Conservation (phyloP, 2,797 vertebrate genomes). For the Lepilemur ruficaudatus region DNA sequence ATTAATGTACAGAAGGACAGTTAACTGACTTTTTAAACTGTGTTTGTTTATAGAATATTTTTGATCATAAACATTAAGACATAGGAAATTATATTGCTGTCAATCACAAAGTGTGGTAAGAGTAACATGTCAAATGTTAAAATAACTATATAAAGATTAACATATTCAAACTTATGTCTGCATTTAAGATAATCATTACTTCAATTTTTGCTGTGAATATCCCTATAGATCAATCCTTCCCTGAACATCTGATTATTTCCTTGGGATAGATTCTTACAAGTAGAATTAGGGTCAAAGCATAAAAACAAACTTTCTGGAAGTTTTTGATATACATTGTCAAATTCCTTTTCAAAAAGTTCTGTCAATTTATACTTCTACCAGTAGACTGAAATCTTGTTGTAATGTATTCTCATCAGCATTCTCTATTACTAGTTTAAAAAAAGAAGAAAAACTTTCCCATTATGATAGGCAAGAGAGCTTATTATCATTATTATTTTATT, state of each 20-base stretch:
- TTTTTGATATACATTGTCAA: neutral
- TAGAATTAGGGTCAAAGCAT: neutral
- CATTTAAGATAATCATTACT: slow-evolving; percentile 23
- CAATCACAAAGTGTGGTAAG: neutral
- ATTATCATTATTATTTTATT: neutral
- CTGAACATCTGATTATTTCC: neutral
- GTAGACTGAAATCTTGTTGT: neutral
- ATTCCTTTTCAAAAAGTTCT: neutral
- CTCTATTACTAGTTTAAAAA: neutral
- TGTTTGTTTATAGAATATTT: neutral
- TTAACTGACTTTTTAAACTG: neutral
- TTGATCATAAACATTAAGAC: neutral
- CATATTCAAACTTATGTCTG: neutral
- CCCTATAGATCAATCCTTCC: neutral
- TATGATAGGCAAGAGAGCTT: neutral
- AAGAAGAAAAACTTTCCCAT: neutral
- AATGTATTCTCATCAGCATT: neutral
- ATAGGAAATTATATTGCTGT: neutral
- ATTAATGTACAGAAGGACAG: neutral
- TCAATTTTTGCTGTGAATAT: neutral
- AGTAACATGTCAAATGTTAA: neutral
- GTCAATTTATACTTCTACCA: neutral
- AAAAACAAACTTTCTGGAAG: neutral
- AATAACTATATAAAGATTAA: neutral
- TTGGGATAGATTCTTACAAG: neutral